Conservation (phyloP, 2,888 invertebrate species). For the Drosophila mayaguana region DNA sequence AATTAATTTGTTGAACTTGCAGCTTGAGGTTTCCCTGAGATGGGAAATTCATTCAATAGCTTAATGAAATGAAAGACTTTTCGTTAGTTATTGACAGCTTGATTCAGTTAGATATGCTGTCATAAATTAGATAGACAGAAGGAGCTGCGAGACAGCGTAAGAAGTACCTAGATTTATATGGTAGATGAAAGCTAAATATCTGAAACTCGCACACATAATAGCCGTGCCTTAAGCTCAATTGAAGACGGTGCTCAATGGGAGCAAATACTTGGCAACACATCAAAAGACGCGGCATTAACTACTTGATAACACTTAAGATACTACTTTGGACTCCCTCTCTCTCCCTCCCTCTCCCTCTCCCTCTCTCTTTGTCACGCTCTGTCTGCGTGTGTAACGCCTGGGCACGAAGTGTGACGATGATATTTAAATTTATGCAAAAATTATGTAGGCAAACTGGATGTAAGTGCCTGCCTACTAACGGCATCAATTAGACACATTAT, state of each 20-base stretch:
- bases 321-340: not conserved
- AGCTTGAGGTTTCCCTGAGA: not conserved
- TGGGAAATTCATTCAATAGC: not conserved
- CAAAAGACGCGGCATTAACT: conserved; percentile 16
- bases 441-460: conserved; percentile 42
- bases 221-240: conserved; percentile 2
- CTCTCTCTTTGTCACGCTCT: not conserved
- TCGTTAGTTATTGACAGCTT: not conserved
- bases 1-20: too few species aligned
- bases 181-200: not conserved
- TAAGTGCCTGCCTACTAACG: conserved; percentile 16
- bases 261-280: conserved; percentile 4
- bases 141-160: not conserved
- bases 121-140: not conserved
- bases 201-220: not conserved
- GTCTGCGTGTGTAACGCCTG: not conserved
- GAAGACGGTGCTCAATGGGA: not conserved
- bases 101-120: not conserved
- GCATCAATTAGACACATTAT: conserved; percentile 32
- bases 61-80: not conserved
- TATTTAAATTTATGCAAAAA: conserved; percentile 58
- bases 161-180: not conserved
- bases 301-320: conserved; percentile 19
- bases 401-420: not conserved
- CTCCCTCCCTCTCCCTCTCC: not conserved